Base-by-base conservation (phyloP, 1,140 invertebrate species). In the Acromyrmex heyeri region DNA sequence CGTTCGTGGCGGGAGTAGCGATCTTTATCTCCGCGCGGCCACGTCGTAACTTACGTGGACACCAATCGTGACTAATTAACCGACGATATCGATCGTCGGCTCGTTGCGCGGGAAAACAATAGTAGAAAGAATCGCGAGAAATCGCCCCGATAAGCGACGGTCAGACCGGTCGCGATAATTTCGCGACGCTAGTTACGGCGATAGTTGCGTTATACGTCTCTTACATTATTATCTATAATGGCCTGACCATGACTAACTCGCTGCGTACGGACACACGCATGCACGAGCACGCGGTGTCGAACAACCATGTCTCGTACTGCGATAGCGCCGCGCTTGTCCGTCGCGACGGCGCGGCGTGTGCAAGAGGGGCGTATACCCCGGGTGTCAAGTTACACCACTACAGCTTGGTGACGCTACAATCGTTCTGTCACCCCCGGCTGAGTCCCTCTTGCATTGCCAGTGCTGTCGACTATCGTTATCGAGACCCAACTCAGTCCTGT, bases 371-470 rank as follows among this genome's bases (percentile, higher is more conserved):
- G 94, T 94, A 93, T 92, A 93, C 90, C 92, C 92, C 69, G 88
- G 85, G 92, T 95, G 93, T 95, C 93, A 94, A 92, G 93, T 95
- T 95, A 93, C 94, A 92, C 79, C 87, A 86, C 75, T 91, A 92
- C 91, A 65, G 88, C 85, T 88, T 86, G 85, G 88, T 89, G 89
- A 91, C 91, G 91, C 79, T 90, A 90, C 90, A 91, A 93, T 92
- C 92, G 90, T 92, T 88, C 89, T 88, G 91, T 88, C 86, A 91
- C 88, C 88, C 91, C 75, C 87, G 77, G 57, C 76, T 67, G 76
- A n/a, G 21, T 62, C 87, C 38, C 77, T 78, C 86, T 82, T 77
- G 86, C 62, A 65, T 76, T 48, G 27, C 53, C 73, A 57, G 44
- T 57, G 50, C 76, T 75, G 85, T 86, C 82, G 78, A 62, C 69